Evolutionary conservation across 1,140 invertebrate genomes (phyloP), one percentile per base, ranked within the genome.

Genomic region (Lucilia cuprina): DNA sequence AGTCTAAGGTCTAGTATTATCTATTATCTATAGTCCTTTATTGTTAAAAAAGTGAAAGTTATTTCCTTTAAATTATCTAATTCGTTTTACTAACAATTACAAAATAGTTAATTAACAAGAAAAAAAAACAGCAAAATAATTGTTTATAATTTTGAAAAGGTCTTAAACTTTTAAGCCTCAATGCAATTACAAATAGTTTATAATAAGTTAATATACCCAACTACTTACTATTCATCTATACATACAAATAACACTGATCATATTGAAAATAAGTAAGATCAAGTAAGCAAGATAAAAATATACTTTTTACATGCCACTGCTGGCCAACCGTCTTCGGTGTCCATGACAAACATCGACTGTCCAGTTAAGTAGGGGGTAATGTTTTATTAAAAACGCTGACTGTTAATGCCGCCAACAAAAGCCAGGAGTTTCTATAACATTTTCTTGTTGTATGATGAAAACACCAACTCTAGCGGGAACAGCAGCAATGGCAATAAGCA

Each of bases 351-450:
- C 41, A 41, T 10, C 17, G 41, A 25, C 77, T 14, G n/a, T 25
- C 47, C 77, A 49, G 21, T 19, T 80, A 80, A 80, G 41, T 80
- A 80, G 41, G 77, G 41, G 41, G 41, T 80, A 50, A 50, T 80
- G 41, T 80, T 80, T 49, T 25, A 50, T n/a, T 49, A 49, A 19
- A 30, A 80, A 49, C 19, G 77, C 8, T 80, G 77, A 80, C 50
- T 80, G 77, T 80, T 80, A 80, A 80, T 19, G 41, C 77, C 77
- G 41, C 77, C 77, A 80, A 41, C 41, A 19, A 14, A n/a, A 77
- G 74, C 74, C 34, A 80, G 77, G 77, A 80, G 77, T 80, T 30
- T 30, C 25, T 3, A 30, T 30, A 30, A 30, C 25, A 30, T 30
- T 12, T 47, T 41, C n/a, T 30, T 30, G 41, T 7, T 41, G 41